A percentile compares a stretch with the other conserved stretches of the same genome.
phyloP scores from a whole-genome alignment of 2,113 vertebrate genomes.

The Ellobius talpinus region DNA sequence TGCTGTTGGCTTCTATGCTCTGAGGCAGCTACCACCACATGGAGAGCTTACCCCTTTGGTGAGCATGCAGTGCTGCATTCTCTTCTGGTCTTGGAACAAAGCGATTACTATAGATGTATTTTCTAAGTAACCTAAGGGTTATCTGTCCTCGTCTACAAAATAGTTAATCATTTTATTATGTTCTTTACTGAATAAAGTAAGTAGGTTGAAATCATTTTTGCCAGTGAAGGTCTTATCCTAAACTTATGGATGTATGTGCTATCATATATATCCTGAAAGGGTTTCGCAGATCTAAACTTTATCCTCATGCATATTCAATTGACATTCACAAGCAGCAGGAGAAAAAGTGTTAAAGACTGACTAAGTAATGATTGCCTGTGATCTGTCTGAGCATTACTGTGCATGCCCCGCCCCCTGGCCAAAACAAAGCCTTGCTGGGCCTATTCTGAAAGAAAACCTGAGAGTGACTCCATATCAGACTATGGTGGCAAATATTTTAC shows the following conservation, averaged over 20 bases:
- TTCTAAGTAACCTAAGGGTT: neutral
- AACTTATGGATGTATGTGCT: neutral
- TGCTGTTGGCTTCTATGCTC: neutral
- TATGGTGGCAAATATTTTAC: neutral
- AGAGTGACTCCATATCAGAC: neutral
- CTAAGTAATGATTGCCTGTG: neutral
- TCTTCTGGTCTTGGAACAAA: neutral
- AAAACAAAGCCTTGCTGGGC: neutral
- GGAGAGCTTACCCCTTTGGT: neutral
- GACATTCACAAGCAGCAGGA: neutral
- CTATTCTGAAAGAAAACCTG: neutral
- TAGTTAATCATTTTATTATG: slow-evolving; percentile 29
- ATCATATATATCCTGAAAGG: neutral
- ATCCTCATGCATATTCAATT: neutral
- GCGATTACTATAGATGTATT: neutral
- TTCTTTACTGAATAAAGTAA: slow-evolving; percentile 8
- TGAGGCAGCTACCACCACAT: neutral
- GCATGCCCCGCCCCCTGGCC: rapidly evolving
- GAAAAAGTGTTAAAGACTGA: neutral
- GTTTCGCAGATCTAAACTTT: neutral
- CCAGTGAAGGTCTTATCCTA: neutral
- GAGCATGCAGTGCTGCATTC: neutral
- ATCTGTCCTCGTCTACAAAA: neutral
- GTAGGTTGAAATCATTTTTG: neutral
- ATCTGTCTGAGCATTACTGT: neutral